Evolutionary conservation across 2,113 vertebrate species (phyloP).

Genomic region (Colossoma macropomum): DNA sequence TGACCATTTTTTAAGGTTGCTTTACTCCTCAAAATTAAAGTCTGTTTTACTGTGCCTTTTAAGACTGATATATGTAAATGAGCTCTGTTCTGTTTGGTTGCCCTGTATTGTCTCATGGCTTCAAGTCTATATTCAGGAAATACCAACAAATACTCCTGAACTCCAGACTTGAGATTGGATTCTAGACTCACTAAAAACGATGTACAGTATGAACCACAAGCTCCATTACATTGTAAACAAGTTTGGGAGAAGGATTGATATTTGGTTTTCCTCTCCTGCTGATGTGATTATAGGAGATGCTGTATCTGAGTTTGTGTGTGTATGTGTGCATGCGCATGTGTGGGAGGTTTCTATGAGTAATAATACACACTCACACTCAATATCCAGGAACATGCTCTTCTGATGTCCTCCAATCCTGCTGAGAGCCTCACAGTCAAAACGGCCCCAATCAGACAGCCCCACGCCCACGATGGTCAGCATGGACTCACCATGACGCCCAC

Average conservation of each 20-base stretch:
- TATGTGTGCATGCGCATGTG: conserved; percentile 24
- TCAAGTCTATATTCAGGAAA: too few relatives aligned
- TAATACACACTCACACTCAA: conserved; percentile 85
- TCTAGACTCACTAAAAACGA: conserved; percentile 29
- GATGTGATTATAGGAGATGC: conserved; percentile 6
- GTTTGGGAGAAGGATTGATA: not conserved
- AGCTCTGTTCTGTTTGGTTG: too few relatives aligned
- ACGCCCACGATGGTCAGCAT: conserved; percentile 90
- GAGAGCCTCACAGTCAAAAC: conserved; percentile 96
- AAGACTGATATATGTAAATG: too few relatives aligned
- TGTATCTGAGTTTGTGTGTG: not conserved
- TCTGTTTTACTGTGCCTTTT: too few relatives aligned
- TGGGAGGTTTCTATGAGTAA: conserved; percentile 9
- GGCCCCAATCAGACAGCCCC: conserved; percentile 87
- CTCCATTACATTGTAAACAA: conserved; percentile 15
- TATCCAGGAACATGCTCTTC: conserved; percentile 98
- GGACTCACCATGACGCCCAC: conserved; percentile 88
- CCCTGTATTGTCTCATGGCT: too few relatives aligned
- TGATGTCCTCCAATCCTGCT: conserved; percentile 96
- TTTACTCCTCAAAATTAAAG: too few relatives aligned
- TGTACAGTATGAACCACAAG: not conserved
- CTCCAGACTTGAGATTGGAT: not conserved
- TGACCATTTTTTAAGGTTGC: too few relatives aligned
- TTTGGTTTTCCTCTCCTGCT: conserved; percentile 12
- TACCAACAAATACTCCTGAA: not conserved